Evolutionary conservation across 2,888 invertebrate genomes (phyloP).

Genomic region (Priocnemis perturbator): DNA sequence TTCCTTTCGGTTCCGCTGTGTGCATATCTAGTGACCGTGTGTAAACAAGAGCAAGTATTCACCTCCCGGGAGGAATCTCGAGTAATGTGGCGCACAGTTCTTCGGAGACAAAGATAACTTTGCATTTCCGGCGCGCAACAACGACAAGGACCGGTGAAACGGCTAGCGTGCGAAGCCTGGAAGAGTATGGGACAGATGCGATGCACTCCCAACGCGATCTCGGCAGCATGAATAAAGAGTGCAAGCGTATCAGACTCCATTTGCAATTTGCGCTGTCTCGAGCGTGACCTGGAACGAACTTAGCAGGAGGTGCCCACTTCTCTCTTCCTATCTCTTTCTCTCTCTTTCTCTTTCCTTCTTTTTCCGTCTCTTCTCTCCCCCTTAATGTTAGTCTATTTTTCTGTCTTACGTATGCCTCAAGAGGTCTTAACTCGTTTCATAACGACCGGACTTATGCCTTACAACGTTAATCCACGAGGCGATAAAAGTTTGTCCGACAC

Average conservation of each 20-base stretch:
- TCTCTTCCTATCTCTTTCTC: neutral
- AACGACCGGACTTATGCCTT: no score
- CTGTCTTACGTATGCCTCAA: neutral
- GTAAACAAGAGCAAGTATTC: neutral
- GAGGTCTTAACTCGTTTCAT: neutral
- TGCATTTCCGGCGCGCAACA: conserved; percentile 22
- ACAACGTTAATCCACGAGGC: neutral
- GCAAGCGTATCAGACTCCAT: conserved; percentile 30
- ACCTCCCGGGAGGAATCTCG: conserved; percentile 32
- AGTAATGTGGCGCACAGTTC: conserved; percentile 5
- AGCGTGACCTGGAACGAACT: neutral
- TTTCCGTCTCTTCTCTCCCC: conserved; percentile 23
- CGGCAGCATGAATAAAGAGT: conserved; percentile 27
- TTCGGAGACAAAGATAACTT: conserved; percentile 33
- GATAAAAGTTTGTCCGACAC: neutral
- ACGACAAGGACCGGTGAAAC: conserved; percentile 11
- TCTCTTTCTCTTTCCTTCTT: neutral
- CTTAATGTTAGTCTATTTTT: conserved; percentile 17
- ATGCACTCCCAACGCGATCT: conserved; percentile 10
- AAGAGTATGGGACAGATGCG: neutral
- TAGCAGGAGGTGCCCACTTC: no score
- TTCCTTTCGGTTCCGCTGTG: conserved; percentile 7
- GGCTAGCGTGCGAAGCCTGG: neutral
- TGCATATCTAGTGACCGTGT: neutral
- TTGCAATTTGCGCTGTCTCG: conserved; percentile 26